Conservation (phyloP, 2,888 invertebrate genomes). For the Lamproptera curius region DNA sequence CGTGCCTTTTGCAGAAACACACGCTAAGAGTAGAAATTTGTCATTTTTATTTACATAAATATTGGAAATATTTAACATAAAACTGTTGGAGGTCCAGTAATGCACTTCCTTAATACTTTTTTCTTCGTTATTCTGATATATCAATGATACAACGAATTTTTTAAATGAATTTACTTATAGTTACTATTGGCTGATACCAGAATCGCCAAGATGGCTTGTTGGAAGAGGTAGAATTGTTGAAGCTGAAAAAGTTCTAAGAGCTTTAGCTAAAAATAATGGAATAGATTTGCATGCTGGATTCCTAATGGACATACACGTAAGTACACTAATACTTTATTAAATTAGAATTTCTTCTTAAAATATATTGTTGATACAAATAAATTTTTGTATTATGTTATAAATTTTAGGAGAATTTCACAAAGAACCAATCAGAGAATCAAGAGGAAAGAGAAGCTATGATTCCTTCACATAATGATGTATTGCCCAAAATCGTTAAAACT, state of each 20-base stretch:
- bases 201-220: conserved; percentile 84
- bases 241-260: conserved; percentile 80
- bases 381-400: not conserved
- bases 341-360: too few relatives aligned
- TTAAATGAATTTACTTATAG: conserved; percentile 43
- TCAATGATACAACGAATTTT: too few relatives aligned
- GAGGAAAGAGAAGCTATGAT: conserved; percentile 46
- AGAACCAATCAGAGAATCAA: conserved; percentile 44
- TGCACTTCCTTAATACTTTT: too few relatives aligned
- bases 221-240: conserved; percentile 81
- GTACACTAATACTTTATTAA: conserved; percentile 22
- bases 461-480: conserved; percentile 46
- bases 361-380: not conserved
- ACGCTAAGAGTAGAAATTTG: too few relatives aligned
- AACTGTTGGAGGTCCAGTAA: too few relatives aligned
- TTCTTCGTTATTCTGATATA: too few relatives aligned
- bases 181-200: conserved; percentile 83
- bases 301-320: conserved; percentile 79
- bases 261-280: conserved; percentile 80
- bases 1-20: too few relatives aligned
- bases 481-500: conserved; percentile 32
- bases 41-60: too few relatives aligned
- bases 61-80: too few relatives aligned
- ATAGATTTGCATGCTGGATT: conserved; percentile 76
- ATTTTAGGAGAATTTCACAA: conserved; percentile 51